Conservation (phyloP, 2,113 vertebrate species). For the Taxidea taxus region DNA sequence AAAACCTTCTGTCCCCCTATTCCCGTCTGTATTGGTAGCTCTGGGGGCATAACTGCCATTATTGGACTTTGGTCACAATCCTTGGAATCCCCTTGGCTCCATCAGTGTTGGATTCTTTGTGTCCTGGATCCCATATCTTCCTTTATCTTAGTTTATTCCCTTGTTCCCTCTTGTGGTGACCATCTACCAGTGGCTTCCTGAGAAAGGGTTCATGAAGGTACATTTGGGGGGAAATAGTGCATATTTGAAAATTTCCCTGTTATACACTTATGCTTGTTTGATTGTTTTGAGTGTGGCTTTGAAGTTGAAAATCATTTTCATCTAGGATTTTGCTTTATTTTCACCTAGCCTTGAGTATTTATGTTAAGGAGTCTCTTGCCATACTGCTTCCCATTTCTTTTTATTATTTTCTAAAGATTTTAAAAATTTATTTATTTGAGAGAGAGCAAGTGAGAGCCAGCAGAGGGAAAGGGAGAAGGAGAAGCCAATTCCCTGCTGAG, state of each 20-base stretch:
- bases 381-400: not conserved
- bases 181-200: not conserved
- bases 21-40: not conserved
- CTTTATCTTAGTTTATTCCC: not conserved
- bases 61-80: not conserved
- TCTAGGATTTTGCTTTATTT: conserved; percentile 10
- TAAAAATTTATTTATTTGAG: too few relatives aligned
- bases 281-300: not conserved
- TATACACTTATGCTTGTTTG: not conserved
- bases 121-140: not conserved
- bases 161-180: conserved; percentile 14
- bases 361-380: not conserved
- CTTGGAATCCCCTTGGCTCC: not conserved
- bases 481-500: too few relatives aligned
- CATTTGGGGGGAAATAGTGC: not conserved
- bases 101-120: not conserved
- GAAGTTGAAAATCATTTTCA: conserved; percentile 25
- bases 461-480: too few relatives aligned
- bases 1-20: not conserved
- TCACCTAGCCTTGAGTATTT: not conserved
- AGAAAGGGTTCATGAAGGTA: not conserved
- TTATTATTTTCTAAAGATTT: not conserved
- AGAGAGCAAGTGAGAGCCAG: too few relatives aligned
- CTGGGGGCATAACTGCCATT: not conserved
- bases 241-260: not conserved